phyloP scores from a whole-genome alignment of 2,113 vertebrate species.

The Grallaria varia region DNA sequence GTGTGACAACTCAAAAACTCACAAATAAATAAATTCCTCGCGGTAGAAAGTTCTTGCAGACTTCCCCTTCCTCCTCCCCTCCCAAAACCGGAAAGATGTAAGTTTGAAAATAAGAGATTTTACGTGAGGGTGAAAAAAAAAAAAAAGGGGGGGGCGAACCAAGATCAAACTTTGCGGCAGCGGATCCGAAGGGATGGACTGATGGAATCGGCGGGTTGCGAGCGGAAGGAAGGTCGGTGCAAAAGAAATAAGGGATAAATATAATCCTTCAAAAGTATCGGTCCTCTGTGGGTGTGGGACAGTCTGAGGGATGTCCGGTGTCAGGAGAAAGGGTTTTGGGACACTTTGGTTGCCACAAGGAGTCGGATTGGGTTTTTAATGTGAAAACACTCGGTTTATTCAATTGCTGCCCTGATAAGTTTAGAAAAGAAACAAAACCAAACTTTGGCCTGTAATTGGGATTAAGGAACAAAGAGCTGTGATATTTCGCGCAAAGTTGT shows the following conservation, averaged over 20 bases:
- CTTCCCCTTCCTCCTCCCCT: too few species aligned
- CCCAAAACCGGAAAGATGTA: background rate
- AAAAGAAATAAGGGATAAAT: background rate
- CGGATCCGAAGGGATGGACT: background rate
- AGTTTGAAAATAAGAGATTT: background rate
- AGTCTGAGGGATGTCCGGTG: background rate
- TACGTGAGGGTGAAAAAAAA: background rate
- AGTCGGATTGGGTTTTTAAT: background rate
- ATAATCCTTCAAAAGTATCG: background rate
- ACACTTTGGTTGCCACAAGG: background rate
- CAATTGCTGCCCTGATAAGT: background rate
- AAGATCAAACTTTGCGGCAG: background rate
- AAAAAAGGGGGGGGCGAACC: background rate
- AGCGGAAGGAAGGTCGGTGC: background rate
- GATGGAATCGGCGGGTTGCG: background rate
- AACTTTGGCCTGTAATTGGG: background rate
- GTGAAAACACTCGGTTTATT: background rate
- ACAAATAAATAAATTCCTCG: fast-evolving
- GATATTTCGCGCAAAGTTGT: background rate
- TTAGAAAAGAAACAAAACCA: background rate
- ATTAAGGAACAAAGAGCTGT: background rate
- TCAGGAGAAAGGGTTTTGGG: background rate
- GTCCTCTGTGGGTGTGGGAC: background rate
- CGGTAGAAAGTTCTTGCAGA: background rate
- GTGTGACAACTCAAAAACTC: background rate